Conservation (phyloP, 2,888 invertebrate species). For the Zonitis immaculata region DNA sequence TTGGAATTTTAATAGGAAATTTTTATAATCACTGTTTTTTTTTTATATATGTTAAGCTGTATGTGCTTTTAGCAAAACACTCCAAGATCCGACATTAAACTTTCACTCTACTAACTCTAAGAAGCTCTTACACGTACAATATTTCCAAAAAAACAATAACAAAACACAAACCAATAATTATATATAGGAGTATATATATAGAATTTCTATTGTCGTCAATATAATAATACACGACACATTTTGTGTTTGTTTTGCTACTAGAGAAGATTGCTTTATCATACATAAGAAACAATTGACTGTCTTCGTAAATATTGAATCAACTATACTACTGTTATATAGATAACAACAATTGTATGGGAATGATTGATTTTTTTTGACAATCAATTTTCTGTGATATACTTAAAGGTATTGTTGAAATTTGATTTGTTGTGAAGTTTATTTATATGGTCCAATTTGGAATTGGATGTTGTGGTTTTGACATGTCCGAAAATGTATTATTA, state of each 20-base stretch:
- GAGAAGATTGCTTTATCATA: constrained; percentile 32
- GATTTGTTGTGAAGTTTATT: neutral
- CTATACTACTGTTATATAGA: too few species aligned
- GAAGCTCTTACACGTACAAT: constrained; percentile 34
- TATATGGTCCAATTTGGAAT: neutral
- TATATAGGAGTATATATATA: too few species aligned
- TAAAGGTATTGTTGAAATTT: neutral
- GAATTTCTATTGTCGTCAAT: constrained; percentile 1
- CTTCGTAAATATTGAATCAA: constrained; percentile 13
- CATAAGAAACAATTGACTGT: constrained; percentile 13
- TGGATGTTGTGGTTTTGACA: neutral
- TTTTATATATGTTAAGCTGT: too few species aligned
- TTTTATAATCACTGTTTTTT: too few species aligned
- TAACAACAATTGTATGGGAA: neutral
- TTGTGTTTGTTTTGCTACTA: constrained; percentile 33
- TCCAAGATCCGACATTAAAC: constrained; percentile 32
- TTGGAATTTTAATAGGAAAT: too few species aligned
- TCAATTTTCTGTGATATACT: neutral
- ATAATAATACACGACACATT: constrained; percentile 9
- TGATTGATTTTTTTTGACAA: neutral
- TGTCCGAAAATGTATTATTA: neutral
- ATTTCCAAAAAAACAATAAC: constrained; percentile 16
- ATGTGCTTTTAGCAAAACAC: constrained; percentile 31
- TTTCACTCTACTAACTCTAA: constrained; percentile 38
- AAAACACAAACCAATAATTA: neutral